Evolutionary conservation across 2,797 vertebrate species (phyloP), one percentile per base, ranked within the genome.

Genomic region (Argya squamiceps): DNA sequence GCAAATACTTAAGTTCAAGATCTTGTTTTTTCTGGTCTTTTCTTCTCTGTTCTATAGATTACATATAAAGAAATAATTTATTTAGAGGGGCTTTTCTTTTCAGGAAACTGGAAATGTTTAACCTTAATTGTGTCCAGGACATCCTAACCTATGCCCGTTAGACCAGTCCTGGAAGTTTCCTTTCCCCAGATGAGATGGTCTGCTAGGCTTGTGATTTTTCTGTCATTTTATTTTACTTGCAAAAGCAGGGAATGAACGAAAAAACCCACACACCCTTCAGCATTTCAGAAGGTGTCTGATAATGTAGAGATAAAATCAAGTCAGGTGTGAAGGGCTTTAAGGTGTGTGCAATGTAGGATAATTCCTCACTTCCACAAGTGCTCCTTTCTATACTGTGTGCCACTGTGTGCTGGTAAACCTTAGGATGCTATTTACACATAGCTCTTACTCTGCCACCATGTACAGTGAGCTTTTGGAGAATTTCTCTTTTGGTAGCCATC

Each of bases 1-100:
- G 21, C 7, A 68, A 59, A 67, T 75, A 34, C 0, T 1, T 39
- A 55, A 53, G 22, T 84, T 47, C 0, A 0, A 32, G 23, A 8
- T 78, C 55, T 68, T 67, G 11, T 9, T 76, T 89, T 65, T 73
- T 26, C 16, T 9, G 12, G 22, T 56, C 34, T 76, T 76, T 79
- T 55, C 12, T 62, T 23, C 22, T 64, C 6, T 63, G 5, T 60
- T 68, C n/a, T 64, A 15, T 59, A 29, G 27, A 6, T 43, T n/a
- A 27, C 6, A 22, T 12, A 34, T 76, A 30, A 80, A 80, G 23
- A 85, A 55, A 4, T 47, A 1, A 27, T 46, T 27, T 47, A 0
- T 50, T 82, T 55, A 64, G 22, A 22, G 17, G 24, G 9, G 17
- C 15, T 77, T 90, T 92, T 47, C 24, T 55, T 60, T 27, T 88